These are phyloP conservation scores for Lepidurus arcticus DNA, from an alignment of 1,140 invertebrate genomes.

Conservation along the genomic window DNA sequence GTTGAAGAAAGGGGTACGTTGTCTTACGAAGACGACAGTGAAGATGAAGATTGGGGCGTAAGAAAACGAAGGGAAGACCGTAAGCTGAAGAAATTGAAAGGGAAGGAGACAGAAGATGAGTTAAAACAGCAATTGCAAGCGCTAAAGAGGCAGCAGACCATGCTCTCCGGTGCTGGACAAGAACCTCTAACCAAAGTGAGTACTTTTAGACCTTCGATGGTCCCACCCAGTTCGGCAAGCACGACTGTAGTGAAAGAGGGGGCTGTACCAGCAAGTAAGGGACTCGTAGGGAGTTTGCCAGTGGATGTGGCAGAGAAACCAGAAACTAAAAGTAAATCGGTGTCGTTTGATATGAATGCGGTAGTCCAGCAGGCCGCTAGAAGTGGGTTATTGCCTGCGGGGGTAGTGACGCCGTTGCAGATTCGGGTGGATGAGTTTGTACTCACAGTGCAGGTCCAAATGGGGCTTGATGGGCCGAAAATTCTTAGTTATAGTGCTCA, in stretches of 20 bases:
- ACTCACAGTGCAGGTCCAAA: background rate
- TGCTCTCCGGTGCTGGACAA: background rate
- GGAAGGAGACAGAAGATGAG: background rate
- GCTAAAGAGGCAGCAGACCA: background rate
- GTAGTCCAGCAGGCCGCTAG: background rate
- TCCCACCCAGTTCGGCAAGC: background rate
- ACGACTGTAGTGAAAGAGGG: background rate
- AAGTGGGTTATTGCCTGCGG: background rate
- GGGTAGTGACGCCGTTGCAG: background rate
- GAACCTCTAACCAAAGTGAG: background rate
- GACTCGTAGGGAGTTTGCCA: background rate
- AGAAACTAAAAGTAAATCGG: background rate
- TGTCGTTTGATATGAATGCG: constrained; percentile 9
- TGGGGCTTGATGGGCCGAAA: background rate
- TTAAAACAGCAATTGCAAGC: constrained; percentile 1
- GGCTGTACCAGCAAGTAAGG: background rate
- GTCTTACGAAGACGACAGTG: background rate
- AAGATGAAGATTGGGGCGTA: background rate
- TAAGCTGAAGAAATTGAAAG: background rate
- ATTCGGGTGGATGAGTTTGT: constrained; percentile 11
- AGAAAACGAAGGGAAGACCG: background rate
- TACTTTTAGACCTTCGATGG: background rate
- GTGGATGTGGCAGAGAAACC: background rate
- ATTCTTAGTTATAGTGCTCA: background rate
- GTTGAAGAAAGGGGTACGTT: background rate